Percentiles rank a stretch among this genome's conserved stretches.
Conservation (phyloP, 1,140 invertebrate species). For the Bathynomus jamesi region DNA sequence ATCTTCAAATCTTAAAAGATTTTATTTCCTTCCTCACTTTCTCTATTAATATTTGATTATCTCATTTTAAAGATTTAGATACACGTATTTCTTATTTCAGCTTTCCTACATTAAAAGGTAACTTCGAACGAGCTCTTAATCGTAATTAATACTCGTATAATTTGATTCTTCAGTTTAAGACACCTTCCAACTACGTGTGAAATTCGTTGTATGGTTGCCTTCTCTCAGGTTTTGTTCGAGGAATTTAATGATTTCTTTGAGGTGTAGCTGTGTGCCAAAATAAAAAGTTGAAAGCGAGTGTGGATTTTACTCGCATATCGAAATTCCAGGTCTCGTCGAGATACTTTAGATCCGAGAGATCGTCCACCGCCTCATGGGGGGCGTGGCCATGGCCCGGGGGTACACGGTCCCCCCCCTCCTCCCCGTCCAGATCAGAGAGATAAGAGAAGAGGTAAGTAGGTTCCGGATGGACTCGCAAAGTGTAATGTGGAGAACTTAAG, state of each 20-base stretch:
- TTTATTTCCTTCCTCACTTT: not conserved
- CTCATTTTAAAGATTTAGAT: not conserved
- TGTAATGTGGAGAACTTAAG: not conserved
- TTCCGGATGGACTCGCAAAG: not conserved
- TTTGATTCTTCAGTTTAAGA: too few relatives aligned
- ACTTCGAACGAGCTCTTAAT: too few relatives aligned
- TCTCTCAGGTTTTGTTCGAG: too few relatives aligned
- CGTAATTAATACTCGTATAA: too few relatives aligned
- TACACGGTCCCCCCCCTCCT: slow-evolving; percentile 22
- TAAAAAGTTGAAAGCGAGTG: too few relatives aligned
- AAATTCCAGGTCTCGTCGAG: slow-evolving; percentile 26
- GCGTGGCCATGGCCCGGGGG: slow-evolving; percentile 27
- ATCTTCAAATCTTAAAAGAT: not conserved
- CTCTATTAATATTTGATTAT: not conserved
- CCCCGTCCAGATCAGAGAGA: slow-evolving; percentile 32
- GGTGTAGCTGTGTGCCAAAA: too few relatives aligned
- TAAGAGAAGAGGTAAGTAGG: slow-evolving; percentile 29
- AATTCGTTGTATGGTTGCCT: too few relatives aligned
- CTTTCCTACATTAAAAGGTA: too few relatives aligned
- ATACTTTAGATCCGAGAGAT: slow-evolving; percentile 30
- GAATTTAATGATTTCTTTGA: too few relatives aligned
- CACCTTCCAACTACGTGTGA: too few relatives aligned
- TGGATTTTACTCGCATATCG: not conserved
- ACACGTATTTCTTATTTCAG: too few relatives aligned
- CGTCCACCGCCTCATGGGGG: slow-evolving; percentile 6